These are phyloP conservation scores for Stenodera caucasica DNA, from an alignment of 2,888 invertebrate genomes.

Conservation along the genomic window DNA sequence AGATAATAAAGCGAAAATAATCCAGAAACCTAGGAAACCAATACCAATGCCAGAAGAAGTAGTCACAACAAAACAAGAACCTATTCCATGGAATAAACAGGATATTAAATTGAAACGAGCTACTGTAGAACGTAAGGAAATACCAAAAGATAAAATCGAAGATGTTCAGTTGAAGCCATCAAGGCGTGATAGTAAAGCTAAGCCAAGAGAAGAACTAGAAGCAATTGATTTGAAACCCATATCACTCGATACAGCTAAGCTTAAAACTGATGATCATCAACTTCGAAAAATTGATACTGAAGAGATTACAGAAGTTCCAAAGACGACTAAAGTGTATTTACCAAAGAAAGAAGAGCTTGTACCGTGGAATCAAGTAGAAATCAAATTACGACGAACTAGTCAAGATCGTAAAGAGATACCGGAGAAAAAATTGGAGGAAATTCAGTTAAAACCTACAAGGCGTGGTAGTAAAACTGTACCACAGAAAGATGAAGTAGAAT, in stretches of 20 bases:
- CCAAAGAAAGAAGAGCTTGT: conserved; percentile 54
- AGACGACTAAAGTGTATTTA: conserved; percentile 14
- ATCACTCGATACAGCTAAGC: conserved; percentile 15
- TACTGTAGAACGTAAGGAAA: conserved; percentile 36
- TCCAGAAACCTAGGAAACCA: conserved; percentile 30
- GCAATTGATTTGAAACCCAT: conserved; percentile 38
- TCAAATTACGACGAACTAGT: conserved; percentile 25
- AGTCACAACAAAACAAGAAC: conserved; percentile 22
- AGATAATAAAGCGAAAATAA: too few relatives aligned
- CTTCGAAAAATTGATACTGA: conserved; percentile 39
- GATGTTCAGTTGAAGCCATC: conserved; percentile 29
- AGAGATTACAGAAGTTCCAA: conserved; percentile 30
- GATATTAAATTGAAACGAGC: conserved; percentile 58
- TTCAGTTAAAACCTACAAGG: conserved; percentile 56
- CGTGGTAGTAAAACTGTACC: conserved; percentile 13
- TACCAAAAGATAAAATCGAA: conserved; percentile 28
- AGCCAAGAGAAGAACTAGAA: conserved; percentile 42
- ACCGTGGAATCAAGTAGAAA: conserved; percentile 59
- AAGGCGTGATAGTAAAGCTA: conserved; percentile 35
- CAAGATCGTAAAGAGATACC: conserved; percentile 48
- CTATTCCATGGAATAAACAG: conserved; percentile 56
- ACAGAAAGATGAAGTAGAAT: conserved; percentile 20
- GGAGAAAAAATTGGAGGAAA: conserved; percentile 51
- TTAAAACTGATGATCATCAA: conserved; percentile 17
- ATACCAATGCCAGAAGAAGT: conserved; percentile 17